phyloP scores from a whole-genome alignment of 2,797 vertebrate genomes.

The Alauda arvensis region DNA sequence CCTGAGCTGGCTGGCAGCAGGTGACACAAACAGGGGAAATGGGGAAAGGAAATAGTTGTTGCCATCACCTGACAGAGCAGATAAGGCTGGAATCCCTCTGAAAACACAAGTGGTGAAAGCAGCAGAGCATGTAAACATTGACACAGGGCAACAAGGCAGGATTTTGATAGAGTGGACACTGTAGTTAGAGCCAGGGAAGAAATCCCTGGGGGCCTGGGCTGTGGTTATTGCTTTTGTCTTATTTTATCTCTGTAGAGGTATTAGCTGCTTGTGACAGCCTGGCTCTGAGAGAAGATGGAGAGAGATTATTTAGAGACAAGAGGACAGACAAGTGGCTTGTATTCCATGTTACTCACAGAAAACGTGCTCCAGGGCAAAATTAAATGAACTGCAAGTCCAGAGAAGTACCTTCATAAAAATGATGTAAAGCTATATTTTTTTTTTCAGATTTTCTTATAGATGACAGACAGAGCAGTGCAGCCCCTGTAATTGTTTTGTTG shows the following conservation, averaged over 20 bases:
- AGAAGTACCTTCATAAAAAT: constrained; percentile 32
- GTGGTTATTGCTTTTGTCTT: constrained; percentile 56
- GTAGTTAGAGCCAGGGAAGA: constrained; percentile 1
- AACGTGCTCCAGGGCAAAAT: constrained; percentile 46
- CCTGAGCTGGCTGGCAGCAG: not conserved
- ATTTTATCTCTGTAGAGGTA: constrained; percentile 36
- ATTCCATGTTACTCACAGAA: constrained; percentile 23
- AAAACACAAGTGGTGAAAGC: not conserved
- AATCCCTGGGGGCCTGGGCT: constrained; percentile 9
- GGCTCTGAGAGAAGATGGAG: constrained; percentile 23
- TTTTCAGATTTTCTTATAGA: not conserved
- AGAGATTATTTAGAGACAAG: constrained; percentile 35
- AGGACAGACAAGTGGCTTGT: constrained; percentile 20
- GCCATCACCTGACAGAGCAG: not conserved
- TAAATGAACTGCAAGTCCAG: constrained; percentile 39
- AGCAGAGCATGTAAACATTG: constrained; percentile 33
- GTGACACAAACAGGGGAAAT: not conserved
- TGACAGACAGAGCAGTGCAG: not conserved
- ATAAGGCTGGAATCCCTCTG: not conserved
- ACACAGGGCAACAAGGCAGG: constrained; percentile 26
- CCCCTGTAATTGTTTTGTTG: not conserved
- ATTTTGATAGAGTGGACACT: constrained; percentile 30
- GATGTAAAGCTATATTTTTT: not conserved
- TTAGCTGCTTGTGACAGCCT: constrained; percentile 34
- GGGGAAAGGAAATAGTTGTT: not conserved